Percentiles rank a stretch among this genome's conserved stretches.
These are phyloP conservation scores for Steinernema carpocapsae DNA, from an alignment of 2,888 invertebrate species.

Conservation along the genomic window DNA sequence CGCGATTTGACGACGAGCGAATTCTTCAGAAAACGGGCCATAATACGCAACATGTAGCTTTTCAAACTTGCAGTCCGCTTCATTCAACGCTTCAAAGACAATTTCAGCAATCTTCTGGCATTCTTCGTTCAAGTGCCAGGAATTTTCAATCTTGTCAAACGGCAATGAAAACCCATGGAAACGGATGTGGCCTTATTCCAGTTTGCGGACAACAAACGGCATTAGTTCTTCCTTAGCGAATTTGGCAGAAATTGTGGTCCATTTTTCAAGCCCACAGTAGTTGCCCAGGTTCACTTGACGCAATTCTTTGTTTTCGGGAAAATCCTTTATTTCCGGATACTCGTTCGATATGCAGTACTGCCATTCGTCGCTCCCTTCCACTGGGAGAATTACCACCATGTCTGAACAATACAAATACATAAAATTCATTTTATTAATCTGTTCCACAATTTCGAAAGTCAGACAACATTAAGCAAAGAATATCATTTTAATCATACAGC, in stretches of 20 bases:
- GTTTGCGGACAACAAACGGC: not conserved
- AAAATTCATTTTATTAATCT: too few relatives aligned
- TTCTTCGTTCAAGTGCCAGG: not conserved
- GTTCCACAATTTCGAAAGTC: too few relatives aligned
- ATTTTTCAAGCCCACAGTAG: not conserved
- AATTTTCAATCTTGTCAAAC: too few relatives aligned
- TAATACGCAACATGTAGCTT: not conserved
- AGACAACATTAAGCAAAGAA: too few relatives aligned
- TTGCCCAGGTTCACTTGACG: not conserved
- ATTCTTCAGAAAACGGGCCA: not conserved
- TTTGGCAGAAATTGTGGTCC: not conserved
- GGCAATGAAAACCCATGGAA: not conserved
- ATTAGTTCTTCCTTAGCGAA: not conserved
- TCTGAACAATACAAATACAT: too few relatives aligned
- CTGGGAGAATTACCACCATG: not conserved
- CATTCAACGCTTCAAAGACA: too few relatives aligned
- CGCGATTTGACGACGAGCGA: not conserved
- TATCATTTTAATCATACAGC: too few relatives aligned
- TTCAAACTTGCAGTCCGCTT: not conserved
- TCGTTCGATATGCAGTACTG: not conserved
- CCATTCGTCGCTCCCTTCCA: not conserved
- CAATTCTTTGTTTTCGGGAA: not conserved
- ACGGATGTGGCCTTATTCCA: not conserved
- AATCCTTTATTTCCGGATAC: not conserved
- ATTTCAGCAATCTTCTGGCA: too few relatives aligned